Conservation (phyloP, 2,888 invertebrate genomes). For the Xylophagus ater region DNA sequence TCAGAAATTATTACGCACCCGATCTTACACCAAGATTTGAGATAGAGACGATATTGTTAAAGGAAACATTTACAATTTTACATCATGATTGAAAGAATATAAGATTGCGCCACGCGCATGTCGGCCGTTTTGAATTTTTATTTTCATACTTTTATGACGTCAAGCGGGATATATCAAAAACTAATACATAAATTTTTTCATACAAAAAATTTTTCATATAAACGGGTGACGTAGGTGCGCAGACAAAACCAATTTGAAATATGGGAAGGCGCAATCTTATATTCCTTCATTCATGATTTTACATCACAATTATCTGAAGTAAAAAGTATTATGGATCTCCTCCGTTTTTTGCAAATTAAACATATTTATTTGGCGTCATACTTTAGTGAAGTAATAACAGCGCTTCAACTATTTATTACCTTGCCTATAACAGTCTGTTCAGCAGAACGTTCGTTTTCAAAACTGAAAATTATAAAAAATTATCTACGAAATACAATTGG, state of each 20-base stretch:
- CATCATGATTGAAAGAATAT: too few relatives aligned
- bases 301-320: neutral
- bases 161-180: too few relatives aligned
- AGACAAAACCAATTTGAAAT: too few relatives aligned
- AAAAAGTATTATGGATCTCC: slow-evolving; percentile 4
- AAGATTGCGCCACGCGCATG: too few relatives aligned
- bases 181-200: too few relatives aligned
- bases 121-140: too few relatives aligned
- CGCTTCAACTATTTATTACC: slow-evolving; percentile 6
- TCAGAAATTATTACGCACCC: neutral
- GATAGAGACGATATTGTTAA: slow-evolving; percentile 4
- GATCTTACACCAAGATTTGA: slow-evolving; percentile 4
- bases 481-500: slow-evolving; percentile 1
- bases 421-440: slow-evolving; percentile 5
- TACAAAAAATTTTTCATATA: too few relatives aligned
- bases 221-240: too few relatives aligned
- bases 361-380: slow-evolving; percentile 3
- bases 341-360: slow-evolving; percentile 3
- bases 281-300: too few relatives aligned
- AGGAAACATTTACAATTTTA: too few relatives aligned
- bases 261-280: too few relatives aligned
- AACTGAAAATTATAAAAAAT: slow-evolving; percentile 7
- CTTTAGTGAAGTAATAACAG: slow-evolving; percentile 8
- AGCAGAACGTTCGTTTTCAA: slow-evolving; percentile 6
- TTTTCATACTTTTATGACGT: too few relatives aligned